Conservation (phyloP, 1,140 invertebrate species). For the Drosophila kepulauana region DNA sequence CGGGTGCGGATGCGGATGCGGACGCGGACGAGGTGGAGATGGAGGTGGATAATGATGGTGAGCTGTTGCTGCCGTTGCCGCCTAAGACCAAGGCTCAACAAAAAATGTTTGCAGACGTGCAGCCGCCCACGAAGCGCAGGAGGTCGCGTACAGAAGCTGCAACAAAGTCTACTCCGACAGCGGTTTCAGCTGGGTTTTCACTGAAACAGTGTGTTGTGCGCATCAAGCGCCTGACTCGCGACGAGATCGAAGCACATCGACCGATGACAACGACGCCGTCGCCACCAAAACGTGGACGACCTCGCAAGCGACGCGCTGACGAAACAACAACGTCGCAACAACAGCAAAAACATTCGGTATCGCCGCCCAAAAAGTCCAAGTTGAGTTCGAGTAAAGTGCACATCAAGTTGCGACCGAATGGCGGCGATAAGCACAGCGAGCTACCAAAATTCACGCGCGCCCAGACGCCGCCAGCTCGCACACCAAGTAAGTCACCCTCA, state of each 20-base stretch:
- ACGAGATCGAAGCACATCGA: too few relatives aligned
- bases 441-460: background rate
- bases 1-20: background rate
- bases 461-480: conserved; percentile 46
- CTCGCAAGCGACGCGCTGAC: background rate
- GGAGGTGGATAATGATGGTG: conserved; percentile 9
- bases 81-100: conserved; percentile 67
- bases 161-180: too few relatives aligned
- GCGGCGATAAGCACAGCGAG: conserved; percentile 10
- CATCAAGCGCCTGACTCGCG: conserved; percentile 23
- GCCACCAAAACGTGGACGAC: conserved; percentile 1
- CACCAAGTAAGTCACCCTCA: background rate
- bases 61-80: conserved; percentile 1
- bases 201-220: conserved; percentile 9
- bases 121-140: background rate
- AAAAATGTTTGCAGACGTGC: conserved; percentile 63
- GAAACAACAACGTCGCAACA: background rate
- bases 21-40: background rate
- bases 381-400: conserved; percentile 21
- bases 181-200: background rate
- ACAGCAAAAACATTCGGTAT: background rate
- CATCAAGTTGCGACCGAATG: conserved; percentile 44
- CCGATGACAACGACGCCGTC: too few relatives aligned
- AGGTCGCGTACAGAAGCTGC: background rate
- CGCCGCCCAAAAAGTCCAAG: conserved; percentile 33